These are phyloP conservation scores for Brachionichthys hirsutus DNA, from an alignment of 2,113 vertebrate species.

Conservation along the genomic window DNA sequence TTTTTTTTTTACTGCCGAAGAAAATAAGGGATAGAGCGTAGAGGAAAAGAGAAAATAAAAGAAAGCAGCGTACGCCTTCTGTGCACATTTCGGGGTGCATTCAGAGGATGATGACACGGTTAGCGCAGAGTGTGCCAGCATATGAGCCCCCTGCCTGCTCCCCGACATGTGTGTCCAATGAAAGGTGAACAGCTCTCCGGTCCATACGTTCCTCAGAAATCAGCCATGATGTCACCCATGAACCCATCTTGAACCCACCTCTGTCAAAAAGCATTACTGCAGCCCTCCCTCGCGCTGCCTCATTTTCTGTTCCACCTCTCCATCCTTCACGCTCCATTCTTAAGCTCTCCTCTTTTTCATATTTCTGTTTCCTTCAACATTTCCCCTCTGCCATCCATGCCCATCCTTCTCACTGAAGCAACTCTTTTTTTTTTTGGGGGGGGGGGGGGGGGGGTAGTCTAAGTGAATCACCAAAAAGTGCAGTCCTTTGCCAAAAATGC, in stretches of 20 bases:
- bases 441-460: constrained; percentile 40
- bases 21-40: constrained; percentile 40
- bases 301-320: constrained; percentile 74
- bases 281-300: constrained; percentile 62
- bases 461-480: constrained; percentile 75
- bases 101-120: constrained; percentile 53
- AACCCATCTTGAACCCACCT: constrained; percentile 82
- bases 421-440: constrained; percentile 27
- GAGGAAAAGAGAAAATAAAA: constrained; percentile 21
- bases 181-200: constrained; percentile 79
- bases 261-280: constrained; percentile 78
- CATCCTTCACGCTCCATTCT: constrained; percentile 64
- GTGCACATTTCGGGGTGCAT: constrained; percentile 54
- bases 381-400: constrained; percentile 47
- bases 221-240: constrained; percentile 81
- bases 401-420: constrained; percentile 27
- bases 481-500: constrained; percentile 70
- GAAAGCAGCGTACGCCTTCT: constrained; percentile 12
- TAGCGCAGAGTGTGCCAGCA: constrained; percentile 64
- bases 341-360: constrained; percentile 48
- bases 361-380: constrained; percentile 57
- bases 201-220: constrained; percentile 76
- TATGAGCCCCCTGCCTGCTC: constrained; percentile 52
- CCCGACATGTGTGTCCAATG: constrained; percentile 79
- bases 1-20: constrained; percentile 41